These are phyloP conservation scores for Taxidea taxus DNA, from an alignment of 2,113 vertebrate genomes.

Conservation along the genomic window DNA sequence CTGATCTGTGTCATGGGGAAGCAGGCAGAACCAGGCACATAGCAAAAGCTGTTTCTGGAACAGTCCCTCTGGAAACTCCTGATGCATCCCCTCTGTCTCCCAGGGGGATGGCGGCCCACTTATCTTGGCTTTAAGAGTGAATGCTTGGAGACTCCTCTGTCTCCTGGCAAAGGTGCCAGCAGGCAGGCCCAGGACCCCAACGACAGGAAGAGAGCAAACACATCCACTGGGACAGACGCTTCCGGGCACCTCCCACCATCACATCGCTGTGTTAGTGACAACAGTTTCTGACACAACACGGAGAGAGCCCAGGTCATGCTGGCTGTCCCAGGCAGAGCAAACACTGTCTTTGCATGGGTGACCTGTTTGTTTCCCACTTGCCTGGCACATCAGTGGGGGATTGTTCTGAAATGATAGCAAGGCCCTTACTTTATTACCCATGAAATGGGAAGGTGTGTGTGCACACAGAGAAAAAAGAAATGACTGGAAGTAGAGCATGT, in stretches of 20 bases:
- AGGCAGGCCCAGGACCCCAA: background rate
- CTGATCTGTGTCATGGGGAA: background rate
- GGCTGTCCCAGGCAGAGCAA: background rate
- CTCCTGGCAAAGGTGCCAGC: background rate
- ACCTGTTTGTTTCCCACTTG: fast-evolving
- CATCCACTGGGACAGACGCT: background rate
- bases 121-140: background rate
- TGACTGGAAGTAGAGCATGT: background rate
- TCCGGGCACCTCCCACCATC: background rate
- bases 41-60: background rate
- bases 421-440: background rate
- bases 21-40: background rate
- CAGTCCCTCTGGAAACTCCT: background rate
- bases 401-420: background rate
- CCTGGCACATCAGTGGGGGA: background rate
- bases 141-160: background rate
- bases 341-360: fast-evolving
- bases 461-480: background rate
- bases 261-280: background rate
- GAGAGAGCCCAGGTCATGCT: fast-evolving
- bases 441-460: background rate
- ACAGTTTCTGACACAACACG: background rate
- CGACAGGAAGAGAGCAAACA: background rate
- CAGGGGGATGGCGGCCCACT: background rate
- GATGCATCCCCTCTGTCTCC: background rate